A percentile compares a stretch with the other conserved stretches of the same genome.
These are phyloP conservation scores for Spondyliosoma cantharus DNA, from an alignment of 2,797 vertebrate genomes.

Conservation along the genomic window DNA sequence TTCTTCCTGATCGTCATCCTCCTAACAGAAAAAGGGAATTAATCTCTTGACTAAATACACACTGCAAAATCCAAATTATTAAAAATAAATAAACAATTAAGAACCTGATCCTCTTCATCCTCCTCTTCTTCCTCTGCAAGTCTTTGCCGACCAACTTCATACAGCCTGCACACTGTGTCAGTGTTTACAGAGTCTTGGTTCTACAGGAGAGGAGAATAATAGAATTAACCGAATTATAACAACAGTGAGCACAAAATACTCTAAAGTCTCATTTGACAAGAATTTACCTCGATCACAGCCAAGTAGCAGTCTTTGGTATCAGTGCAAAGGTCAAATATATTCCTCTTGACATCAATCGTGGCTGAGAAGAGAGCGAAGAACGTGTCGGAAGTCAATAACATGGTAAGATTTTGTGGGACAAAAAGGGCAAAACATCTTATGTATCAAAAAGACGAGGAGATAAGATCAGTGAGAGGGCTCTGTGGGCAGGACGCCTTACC, in stretches of 20 bases:
- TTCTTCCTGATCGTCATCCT: slow-evolving; percentile 94
- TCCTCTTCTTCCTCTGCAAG: slow-evolving; percentile 98
- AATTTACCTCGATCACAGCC: slow-evolving; percentile 96
- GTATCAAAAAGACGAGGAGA: background rate
- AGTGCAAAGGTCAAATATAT: slow-evolving; percentile 98
- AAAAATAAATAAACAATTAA: slow-evolving; percentile 10
- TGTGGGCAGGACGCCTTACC: slow-evolving; percentile 80
- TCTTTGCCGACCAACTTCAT: slow-evolving; percentile 97
- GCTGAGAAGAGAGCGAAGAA: slow-evolving; percentile 78
- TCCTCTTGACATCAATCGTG: slow-evolving; percentile 98
- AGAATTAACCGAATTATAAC: background rate
- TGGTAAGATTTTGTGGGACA: background rate
- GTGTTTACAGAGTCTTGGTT: slow-evolving; percentile 98
- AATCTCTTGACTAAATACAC: background rate
- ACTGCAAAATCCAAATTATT: background rate
- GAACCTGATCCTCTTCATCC: slow-evolving; percentile 98
- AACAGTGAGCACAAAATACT: background rate
- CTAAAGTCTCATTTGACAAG: background rate
- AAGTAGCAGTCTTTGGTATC: slow-evolving; percentile 99
- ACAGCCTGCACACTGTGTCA: slow-evolving; percentile 96
- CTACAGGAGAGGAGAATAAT: slow-evolving; percentile 71
- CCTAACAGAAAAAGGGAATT: slow-evolving; percentile 61
- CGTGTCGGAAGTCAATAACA: background rate
- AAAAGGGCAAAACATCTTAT: background rate
- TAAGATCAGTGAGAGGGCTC: background rate